Base-by-base conservation (phyloP, 2,888 invertebrate species). In the Noctua janthina region DNA sequence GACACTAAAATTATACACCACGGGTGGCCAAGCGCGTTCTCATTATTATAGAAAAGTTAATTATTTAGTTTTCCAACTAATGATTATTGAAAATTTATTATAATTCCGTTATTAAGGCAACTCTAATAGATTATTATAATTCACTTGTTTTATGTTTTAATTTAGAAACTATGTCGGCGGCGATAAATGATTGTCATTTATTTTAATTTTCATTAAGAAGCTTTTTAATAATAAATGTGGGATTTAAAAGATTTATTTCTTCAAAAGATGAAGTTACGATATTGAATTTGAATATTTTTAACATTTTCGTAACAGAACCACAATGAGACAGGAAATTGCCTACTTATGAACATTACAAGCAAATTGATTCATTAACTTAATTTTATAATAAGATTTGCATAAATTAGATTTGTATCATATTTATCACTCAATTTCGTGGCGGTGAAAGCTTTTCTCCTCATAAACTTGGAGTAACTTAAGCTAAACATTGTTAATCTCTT, bases 1-100 rank as follows among this genome's bases (percentile, higher is more conserved):
- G 91, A 78, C 89, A 87, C 91, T 92, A 91, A 91, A 92, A 92
- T 92, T 91, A 89, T 85, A 83, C 90, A 88, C 95, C 91, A 91
- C 94, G 95, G 95, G 95, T 95, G 95, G 95, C 93, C 85, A 72
- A 70, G 7, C 23, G 62, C 43, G 71, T 78, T 82, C 64, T 71
- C 75, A 77, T 82, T 85, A 85, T 77, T 80, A 71, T 56, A 70
- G 51, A 78, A 81, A 85, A 85, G 81, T 81, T 89, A 90, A 90
- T 89, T 85, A 87, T 88, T 88, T 73, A 78, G 74, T 85, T 87
- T 84, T 78, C 79, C 78, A 82, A 83, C 83, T 88, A 87, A 87
- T 89, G 78, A 81, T 84, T 79, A 89, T 87, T 83, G 80, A 75
- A 78, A 78, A 70, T 76, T 80, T 85, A 87, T 84, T 85, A 74